A percentile compares a stretch with the other conserved stretches of the same genome.
Evolutionary conservation across 2,797 vertebrate genomes (phyloP).

Genomic region (Champsocephalus esox): DNA sequence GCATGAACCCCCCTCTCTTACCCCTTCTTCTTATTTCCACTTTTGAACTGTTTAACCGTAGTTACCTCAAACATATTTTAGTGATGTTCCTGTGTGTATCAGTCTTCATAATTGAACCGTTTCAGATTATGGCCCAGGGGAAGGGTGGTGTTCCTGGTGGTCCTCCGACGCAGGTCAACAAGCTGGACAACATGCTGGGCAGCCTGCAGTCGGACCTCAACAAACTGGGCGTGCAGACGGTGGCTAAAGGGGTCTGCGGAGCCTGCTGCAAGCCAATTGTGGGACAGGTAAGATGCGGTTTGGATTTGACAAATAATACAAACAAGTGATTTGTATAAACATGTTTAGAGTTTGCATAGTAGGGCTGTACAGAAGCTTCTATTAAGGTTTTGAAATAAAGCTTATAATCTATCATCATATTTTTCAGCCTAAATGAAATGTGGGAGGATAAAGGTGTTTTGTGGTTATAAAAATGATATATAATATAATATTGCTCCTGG

Average conservation of each 20-base stretch:
- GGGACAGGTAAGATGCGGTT: slow-evolving; percentile 88
- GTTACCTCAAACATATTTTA: slow-evolving; percentile 1
- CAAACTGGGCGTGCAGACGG: slow-evolving; percentile 94
- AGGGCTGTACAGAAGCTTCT: too few species aligned
- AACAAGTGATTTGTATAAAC: neutral
- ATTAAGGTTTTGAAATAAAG: too few species aligned
- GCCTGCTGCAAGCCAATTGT: slow-evolving; percentile 97
- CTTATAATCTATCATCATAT: too few species aligned
- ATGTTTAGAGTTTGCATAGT: neutral
- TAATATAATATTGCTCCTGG: too few species aligned
- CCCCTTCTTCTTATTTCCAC: slow-evolving; percentile 39
- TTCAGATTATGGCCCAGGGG: slow-evolving; percentile 93
- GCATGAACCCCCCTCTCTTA: slow-evolving; percentile 79
- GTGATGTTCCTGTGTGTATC: slow-evolving; percentile 28
- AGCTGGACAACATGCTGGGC: slow-evolving; percentile 96
- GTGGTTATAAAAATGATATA: too few species aligned
- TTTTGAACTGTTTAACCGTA: neutral
- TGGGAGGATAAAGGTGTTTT: too few species aligned
- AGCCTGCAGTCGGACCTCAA: slow-evolving; percentile 97
- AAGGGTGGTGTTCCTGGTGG: slow-evolving; percentile 84
- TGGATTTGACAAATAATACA: neutral
- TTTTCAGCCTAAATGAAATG: too few species aligned
- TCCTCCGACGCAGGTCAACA: slow-evolving; percentile 92
- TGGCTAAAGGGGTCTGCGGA: slow-evolving; percentile 97
- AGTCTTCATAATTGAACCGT: slow-evolving; percentile 35